phyloP scores from a whole-genome alignment of 2,113 vertebrate genomes.

The Actenoides hombroni region DNA sequence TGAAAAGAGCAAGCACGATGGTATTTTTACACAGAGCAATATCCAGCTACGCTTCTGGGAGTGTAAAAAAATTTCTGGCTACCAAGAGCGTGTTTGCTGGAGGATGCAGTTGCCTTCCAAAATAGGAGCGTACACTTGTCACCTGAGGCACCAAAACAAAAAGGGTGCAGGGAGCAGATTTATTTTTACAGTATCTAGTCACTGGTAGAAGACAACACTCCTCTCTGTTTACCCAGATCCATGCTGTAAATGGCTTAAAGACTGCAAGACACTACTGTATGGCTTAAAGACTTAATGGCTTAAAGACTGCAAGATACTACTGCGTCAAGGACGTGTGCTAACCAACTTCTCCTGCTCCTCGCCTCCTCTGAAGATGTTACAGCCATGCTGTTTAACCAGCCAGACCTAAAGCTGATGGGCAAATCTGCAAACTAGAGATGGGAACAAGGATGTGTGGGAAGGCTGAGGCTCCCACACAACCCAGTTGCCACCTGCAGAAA shows the following conservation, averaged over 20 bases:
- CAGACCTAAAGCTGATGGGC: not conserved
- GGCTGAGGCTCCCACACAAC: not conserved
- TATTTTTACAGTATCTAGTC: not conserved
- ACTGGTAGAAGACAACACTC: not conserved
- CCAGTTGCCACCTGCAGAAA: not conserved
- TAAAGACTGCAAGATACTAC: not conserved
- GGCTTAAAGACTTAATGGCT: not conserved
- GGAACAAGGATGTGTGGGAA: not conserved
- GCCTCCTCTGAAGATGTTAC: not conserved
- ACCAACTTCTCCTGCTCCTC: not conserved
- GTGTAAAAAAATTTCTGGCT: not conserved
- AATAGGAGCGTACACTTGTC: not conserved
- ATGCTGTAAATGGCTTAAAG: not conserved
- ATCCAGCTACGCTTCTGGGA: not conserved
- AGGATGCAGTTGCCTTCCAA: not conserved
- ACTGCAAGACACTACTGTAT: rapidly evolving
- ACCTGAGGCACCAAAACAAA: not conserved
- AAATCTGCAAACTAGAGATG: not conserved
- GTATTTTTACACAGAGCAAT: not conserved
- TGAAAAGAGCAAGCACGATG: not conserved
- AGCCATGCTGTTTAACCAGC: not conserved
- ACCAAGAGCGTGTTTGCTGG: not conserved
- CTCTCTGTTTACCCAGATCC: not conserved
- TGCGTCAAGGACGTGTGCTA: not conserved
- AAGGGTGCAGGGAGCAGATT: rapidly evolving